A percentile compares a stretch with the other conserved stretches of the same genome.
Conservation (phyloP, 2,797 vertebrate genomes). For the Decapterus maruadsi region DNA sequence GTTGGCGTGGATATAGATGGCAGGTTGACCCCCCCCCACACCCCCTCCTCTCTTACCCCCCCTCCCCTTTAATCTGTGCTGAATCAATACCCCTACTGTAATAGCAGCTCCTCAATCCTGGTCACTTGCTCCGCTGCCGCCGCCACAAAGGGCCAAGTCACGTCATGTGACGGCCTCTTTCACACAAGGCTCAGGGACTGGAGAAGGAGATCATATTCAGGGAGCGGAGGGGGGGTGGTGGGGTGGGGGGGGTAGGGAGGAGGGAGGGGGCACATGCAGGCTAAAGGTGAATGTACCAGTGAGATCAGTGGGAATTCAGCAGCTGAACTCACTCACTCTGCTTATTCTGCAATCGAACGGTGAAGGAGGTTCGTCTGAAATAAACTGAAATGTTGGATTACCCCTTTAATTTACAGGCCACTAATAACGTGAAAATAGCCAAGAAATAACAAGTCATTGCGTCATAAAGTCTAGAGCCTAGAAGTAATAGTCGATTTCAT, state of each 20-base stretch:
- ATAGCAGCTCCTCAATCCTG: slow-evolving; percentile 74
- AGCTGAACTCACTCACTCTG: slow-evolving; percentile 30
- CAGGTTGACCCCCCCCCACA: slow-evolving; percentile 35
- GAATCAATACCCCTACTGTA: slow-evolving; percentile 87
- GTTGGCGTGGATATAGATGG: slow-evolving; percentile 13
- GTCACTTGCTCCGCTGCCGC: slow-evolving; percentile 73
- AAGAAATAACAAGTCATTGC: too few relatives aligned
- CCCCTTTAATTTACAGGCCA: too few relatives aligned
- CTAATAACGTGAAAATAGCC: too few relatives aligned
- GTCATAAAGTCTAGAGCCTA: too few relatives aligned
- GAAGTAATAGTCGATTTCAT: too few relatives aligned
- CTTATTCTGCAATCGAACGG: slow-evolving; percentile 9
- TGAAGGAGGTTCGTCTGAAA: background rate
- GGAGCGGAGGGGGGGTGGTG: slow-evolving; percentile 1
- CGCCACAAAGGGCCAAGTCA: slow-evolving; percentile 78
- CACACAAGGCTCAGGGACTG: slow-evolving; percentile 67
- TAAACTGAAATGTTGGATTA: background rate
- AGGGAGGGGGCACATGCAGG: slow-evolving; percentile 45
- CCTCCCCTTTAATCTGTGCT: slow-evolving; percentile 70
- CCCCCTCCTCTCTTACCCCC: slow-evolving; percentile 7
- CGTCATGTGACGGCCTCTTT: slow-evolving; percentile 77
- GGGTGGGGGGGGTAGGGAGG: slow-evolving; percentile 37
- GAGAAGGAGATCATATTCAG: slow-evolving; percentile 71
- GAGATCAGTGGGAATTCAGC: slow-evolving; percentile 44
- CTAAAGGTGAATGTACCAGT: slow-evolving; percentile 60